phyloP scores from a whole-genome alignment of 2,113 vertebrate genomes.

The Aplodontia rufa region DNA sequence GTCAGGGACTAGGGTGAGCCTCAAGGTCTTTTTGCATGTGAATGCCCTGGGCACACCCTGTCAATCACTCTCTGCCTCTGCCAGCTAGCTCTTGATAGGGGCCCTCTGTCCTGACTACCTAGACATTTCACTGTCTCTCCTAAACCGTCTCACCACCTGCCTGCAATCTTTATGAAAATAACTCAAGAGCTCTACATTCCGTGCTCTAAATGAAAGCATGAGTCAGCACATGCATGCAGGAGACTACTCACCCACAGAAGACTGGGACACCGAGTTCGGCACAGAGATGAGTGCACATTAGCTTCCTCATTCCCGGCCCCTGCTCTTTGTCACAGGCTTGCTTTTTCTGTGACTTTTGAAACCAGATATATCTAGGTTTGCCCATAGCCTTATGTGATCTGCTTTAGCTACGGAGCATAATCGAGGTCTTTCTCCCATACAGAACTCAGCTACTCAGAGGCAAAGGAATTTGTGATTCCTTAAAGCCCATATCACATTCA shows the following conservation, averaged over 20 bases:
- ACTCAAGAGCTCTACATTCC: not conserved
- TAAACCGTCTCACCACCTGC: no score
- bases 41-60: no score
- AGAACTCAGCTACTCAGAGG: not conserved
- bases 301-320: not conserved
- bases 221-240: not conserved
- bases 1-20: no score
- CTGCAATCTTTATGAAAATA: not conserved
- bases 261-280: not conserved
- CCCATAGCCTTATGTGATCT: not conserved
- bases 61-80: no score
- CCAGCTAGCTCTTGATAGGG: no score
- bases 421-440: not conserved
- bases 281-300: not conserved
- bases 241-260: not conserved
- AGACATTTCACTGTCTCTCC: no score
- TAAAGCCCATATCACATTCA: not conserved
- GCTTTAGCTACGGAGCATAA: not conserved
- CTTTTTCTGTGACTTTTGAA: not conserved
- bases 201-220: not conserved
- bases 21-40: no score
- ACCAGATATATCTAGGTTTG: not conserved
- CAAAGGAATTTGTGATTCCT: not conserved
- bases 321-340: not conserved
- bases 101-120: no score